Percentiles rank a stretch among this genome's conserved stretches.
phyloP scores from a whole-genome alignment of 2,888 invertebrate genomes.

The Lasioglossum leucozonium region DNA sequence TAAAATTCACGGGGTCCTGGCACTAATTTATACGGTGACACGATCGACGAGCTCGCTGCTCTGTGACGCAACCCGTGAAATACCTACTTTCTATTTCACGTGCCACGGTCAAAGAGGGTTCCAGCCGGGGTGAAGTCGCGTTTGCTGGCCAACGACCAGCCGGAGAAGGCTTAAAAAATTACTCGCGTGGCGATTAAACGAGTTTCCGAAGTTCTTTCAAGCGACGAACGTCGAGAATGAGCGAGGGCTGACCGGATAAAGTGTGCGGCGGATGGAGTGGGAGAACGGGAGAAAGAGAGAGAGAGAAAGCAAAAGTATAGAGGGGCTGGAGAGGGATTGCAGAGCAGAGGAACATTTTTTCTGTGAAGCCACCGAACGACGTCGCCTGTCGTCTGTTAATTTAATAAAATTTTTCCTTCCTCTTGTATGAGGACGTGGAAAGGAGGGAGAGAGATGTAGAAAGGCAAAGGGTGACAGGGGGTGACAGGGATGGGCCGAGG shows the following conservation, averaged over 20 bases:
- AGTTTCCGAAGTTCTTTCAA: constrained; percentile 66
- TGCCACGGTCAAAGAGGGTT: constrained; percentile 44
- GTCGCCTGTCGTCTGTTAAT: constrained; percentile 66
- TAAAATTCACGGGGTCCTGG: constrained; percentile 29
- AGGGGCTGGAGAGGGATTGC: constrained; percentile 37
- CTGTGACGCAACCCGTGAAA: constrained; percentile 11
- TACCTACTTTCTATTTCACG: constrained; percentile 23
- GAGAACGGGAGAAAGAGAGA: not conserved
- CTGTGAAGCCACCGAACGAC: constrained; percentile 63
- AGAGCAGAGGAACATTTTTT: constrained; percentile 54
- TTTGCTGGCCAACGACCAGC: constrained; percentile 24
- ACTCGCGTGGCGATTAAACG: constrained; percentile 63
- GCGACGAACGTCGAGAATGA: constrained; percentile 61
- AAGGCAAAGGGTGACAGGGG: not conserved
- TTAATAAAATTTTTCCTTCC: constrained; percentile 71
- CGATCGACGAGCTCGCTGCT: not conserved
- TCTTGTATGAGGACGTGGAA: constrained; percentile 28
- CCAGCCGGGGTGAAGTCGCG: constrained; percentile 23
- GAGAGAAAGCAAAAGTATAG: constrained; percentile 31
- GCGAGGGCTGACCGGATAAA: constrained; percentile 42
- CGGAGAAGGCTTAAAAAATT: constrained; percentile 67
- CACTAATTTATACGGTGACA: constrained; percentile 28
- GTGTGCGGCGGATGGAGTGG: constrained; percentile 21
- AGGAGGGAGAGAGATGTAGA: constrained; percentile 12
- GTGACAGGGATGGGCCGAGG: not conserved